These are phyloP conservation scores for Colossoma macropomum DNA, from an alignment of 2,113 vertebrate genomes.

Conservation along the genomic window DNA sequence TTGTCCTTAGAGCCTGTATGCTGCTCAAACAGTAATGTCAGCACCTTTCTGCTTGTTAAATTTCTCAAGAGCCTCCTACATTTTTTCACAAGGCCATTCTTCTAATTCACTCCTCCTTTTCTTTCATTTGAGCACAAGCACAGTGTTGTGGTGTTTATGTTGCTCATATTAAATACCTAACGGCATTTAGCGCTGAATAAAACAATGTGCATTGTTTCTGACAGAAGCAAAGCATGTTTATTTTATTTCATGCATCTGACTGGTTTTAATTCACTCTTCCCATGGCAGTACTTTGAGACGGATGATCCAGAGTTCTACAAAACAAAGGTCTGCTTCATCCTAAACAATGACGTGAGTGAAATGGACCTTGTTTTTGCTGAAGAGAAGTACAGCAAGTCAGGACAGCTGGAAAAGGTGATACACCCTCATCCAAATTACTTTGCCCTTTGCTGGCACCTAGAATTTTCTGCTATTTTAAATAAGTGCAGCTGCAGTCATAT, in stretches of 20 bases:
- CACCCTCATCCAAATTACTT: background rate
- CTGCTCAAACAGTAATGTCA: background rate
- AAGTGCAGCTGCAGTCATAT: background rate
- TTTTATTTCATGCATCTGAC: conserved; percentile 59
- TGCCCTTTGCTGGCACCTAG: background rate
- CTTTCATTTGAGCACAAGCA: conserved; percentile 43
- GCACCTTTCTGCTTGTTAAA: conserved; percentile 52
- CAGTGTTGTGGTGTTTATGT: conserved; percentile 59
- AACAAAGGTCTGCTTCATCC: conserved; percentile 98
- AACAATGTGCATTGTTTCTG: conserved; percentile 2
- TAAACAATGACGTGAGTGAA: conserved; percentile 97
- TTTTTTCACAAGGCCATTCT: background rate
- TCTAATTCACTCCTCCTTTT: conserved; percentile 50
- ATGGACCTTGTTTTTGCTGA: conserved; percentile 98
- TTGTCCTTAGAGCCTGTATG: background rate
- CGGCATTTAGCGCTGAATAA: background rate
- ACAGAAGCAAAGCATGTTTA: conserved; percentile 27
- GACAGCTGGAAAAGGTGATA: conserved; percentile 96
- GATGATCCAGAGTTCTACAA: conserved; percentile 99
- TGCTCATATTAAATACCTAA: conserved; percentile 23
- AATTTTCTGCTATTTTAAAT: background rate
- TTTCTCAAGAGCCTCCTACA: background rate
- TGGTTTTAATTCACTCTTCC: conserved; percentile 61
- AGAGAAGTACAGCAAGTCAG: conserved; percentile 94
- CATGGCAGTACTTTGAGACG: conserved; percentile 92